Evolutionary conservation across 1,140 invertebrate genomes (phyloP).

Genomic region (Streblospio benedicti): DNA sequence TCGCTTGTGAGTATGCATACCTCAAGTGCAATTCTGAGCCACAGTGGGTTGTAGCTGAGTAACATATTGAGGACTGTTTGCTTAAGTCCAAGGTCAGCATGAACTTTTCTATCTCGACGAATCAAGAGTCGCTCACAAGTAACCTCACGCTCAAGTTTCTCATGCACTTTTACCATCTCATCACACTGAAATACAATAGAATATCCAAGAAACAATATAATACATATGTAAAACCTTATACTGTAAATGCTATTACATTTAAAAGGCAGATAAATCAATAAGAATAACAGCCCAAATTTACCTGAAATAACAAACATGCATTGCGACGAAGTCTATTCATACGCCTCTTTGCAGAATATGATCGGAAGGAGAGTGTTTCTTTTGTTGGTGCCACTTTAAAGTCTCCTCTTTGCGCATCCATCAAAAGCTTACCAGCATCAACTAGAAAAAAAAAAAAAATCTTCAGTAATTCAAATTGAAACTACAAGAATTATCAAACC

Average conservation of each 20-base stretch:
- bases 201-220: too few species aligned
- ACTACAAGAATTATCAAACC: neutral
- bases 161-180: conserved; percentile 37
- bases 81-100: conserved; percentile 57
- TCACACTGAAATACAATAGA: conserved; percentile 47
- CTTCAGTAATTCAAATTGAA: conserved; percentile 2
- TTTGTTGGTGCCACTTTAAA: conserved; percentile 44
- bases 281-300: too few species aligned
- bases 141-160: conserved; percentile 47
- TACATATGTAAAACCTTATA: too few species aligned
- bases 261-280: too few species aligned
- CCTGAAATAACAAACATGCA: too few species aligned
- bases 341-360: conserved; percentile 43
- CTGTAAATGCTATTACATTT: too few species aligned
- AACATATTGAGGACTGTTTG: conserved; percentile 68
- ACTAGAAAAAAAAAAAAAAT: conserved; percentile 26
- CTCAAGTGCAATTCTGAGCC: conserved; percentile 80
- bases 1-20: too few species aligned
- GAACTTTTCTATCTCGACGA: conserved; percentile 46
- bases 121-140: conserved; percentile 42
- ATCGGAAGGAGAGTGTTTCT: conserved; percentile 47
- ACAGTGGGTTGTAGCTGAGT: conserved; percentile 79
- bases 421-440: conserved; percentile 32
- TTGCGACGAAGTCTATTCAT: conserved; percentile 45
- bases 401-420: conserved; percentile 22